Evolutionary conservation across 2,888 invertebrate genomes (phyloP), one percentile per base, ranked within the genome.

Genomic region (Diloba caeruleocephala): DNA sequence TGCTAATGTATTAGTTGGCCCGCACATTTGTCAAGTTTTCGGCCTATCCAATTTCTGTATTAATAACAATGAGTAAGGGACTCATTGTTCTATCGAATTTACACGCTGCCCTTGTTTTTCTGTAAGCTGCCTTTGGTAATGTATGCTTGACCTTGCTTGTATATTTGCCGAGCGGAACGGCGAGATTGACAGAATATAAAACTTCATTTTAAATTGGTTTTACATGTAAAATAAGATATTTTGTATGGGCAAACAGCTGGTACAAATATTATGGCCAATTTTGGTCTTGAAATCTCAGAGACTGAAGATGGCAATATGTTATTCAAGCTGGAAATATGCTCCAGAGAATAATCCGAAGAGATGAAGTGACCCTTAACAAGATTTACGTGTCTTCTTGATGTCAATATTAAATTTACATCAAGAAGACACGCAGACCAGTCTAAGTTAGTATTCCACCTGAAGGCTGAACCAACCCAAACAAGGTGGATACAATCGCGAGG

Each of bases 1-100:
- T 88, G 88, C 80, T 92, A 91, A 91, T 91, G 89, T 89, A 88
- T 89, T 86, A 87, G 81, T 91, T 92, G 92, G 93, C 92, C 91
- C 84, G 84, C 54, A 71, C 71, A 62, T 60, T 72, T 72, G 75
- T 80, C 74, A 79, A 74, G 66, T 76, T 74, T 74, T 74, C 56
- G 67, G 67, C 78, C 82, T 87, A 87, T 88, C 87, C 78, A 79
- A 87, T 90, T 85, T 83, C 87, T 72, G 76, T 82, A 85, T 85
- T 81, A 81, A 81, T 83, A 83, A 78, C 59, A 67, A 71, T 76
- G 79, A 79, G 73, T 74, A 74, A 80, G 76, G 69, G 46, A 56
- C 67, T 76, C 66, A 82, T 82, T 79, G 81, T 82, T 72, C 63
- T 54, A 58, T 61, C 43, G 41, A 62, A 46, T 63, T 76, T 80